Conservation (phyloP, 2,888 invertebrate species). For the Apomyelois bistriatella region DNA sequence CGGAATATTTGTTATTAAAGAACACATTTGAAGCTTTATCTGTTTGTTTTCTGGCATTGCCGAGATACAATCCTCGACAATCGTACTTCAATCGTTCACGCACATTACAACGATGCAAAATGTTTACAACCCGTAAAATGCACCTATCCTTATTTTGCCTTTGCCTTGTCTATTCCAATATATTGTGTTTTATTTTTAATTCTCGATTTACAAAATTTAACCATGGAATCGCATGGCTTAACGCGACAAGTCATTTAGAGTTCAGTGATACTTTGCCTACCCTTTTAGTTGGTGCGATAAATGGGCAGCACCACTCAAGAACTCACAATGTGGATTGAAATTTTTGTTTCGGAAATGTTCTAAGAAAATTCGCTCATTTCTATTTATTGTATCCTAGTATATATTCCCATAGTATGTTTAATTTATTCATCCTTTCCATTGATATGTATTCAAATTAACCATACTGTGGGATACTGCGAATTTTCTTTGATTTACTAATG, state of each 20-base stretch:
- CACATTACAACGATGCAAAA: constrained; percentile 41
- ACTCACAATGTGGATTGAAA: constrained; percentile 66
- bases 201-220: constrained; percentile 54
- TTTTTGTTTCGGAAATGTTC: constrained; percentile 27
- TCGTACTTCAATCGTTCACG: constrained; percentile 46
- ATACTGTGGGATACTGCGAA: constrained; percentile 36
- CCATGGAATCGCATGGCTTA: constrained; percentile 70
- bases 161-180: constrained; percentile 62
- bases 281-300: constrained; percentile 50
- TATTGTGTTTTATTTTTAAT: constrained; percentile 40
- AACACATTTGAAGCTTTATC: constrained; percentile 70
- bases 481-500: constrained; percentile 46
- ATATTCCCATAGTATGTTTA: constrained; percentile 25
- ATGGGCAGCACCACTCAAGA: constrained; percentile 74
- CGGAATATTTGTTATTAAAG: constrained; percentile 37
- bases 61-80: constrained; percentile 49
- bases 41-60: constrained; percentile 81
- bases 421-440: constrained; percentile 20
- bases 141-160: constrained; percentile 72
- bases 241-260: constrained; percentile 38
- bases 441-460: constrained; percentile 26
- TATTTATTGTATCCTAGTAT: background rate
- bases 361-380: constrained; percentile 47
- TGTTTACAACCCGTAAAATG: constrained; percentile 49
- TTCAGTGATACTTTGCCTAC: constrained; percentile 40